Conservation (phyloP, 2,113 vertebrate species). For the Fukomys damarensis region DNA sequence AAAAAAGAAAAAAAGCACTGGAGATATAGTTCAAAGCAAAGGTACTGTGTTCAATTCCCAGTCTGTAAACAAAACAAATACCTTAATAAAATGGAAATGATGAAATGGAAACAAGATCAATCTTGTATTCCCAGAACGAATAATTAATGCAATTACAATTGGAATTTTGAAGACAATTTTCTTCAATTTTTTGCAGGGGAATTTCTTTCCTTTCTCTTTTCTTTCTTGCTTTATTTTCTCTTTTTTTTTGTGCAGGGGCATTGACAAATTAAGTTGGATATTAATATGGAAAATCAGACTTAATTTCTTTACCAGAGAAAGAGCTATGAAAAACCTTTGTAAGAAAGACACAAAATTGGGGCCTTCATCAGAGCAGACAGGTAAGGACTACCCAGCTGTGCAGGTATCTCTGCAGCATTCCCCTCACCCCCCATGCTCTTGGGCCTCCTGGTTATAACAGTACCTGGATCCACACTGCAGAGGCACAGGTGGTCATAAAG, state of each 20-base stretch:
- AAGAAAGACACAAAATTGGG: constrained; percentile 41
- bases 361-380: no score
- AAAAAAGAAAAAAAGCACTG: no score
- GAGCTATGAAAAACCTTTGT: not conserved
- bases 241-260: not conserved
- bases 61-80: not conserved
- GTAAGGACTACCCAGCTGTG: no score
- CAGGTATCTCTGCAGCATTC: no score
- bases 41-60: not conserved
- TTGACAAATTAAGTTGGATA: constrained; percentile 9
- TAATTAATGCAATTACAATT: constrained; percentile 17
- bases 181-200: not conserved
- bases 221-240: no score
- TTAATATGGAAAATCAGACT: not conserved
- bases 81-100: constrained; percentile 11
- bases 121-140: not conserved
- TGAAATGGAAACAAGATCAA: not conserved
- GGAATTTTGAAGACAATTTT: not conserved
- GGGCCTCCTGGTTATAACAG: no score
- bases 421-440: no score
- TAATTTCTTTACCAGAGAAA: constrained; percentile 8
- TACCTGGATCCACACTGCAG: no score
- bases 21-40: not conserved
- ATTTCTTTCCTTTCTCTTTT: not conserved
- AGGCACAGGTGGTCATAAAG: no score